Evolutionary conservation across 2,113 vertebrate species (phyloP).

Genomic region (Eolophus roseicapilla): DNA sequence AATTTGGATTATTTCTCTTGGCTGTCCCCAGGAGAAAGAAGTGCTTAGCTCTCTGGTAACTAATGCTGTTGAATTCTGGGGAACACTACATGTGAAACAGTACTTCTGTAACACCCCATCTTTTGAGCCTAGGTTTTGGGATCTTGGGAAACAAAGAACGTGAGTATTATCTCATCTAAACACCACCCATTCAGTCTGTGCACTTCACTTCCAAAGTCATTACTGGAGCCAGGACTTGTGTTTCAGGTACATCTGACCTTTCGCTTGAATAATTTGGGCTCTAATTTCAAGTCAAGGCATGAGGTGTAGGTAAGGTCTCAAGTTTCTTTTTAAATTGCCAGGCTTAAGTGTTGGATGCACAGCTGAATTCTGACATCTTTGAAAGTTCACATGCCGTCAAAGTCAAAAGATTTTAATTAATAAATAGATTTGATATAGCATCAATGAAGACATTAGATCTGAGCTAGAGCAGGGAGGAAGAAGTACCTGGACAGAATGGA

Average conservation of each 20-base stretch:
- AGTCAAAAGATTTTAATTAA: not conserved
- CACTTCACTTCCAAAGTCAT: not conserved
- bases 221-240: not conserved
- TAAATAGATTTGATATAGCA: not conserved
- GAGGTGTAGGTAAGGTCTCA: not conserved
- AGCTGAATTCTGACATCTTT: not conserved
- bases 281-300: not conserved
- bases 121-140: not conserved
- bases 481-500: not conserved
- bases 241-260: not conserved
- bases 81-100: not conserved
- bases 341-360: not conserved
- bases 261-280: not conserved
- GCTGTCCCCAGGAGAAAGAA: not conserved
- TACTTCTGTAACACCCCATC: not conserved
- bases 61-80: not conserved
- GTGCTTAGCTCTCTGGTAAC: not conserved
- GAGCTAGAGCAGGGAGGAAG: not conserved
- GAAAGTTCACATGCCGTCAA: not conserved
- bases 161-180: not conserved
- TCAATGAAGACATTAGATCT: not conserved
- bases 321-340: not conserved
- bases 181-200: not conserved
- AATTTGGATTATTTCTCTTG: conserved; percentile 27
- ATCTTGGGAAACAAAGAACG: not conserved